Conservation (phyloP, 2,797 vertebrate species). For the Danio jaintianensis region DNA sequence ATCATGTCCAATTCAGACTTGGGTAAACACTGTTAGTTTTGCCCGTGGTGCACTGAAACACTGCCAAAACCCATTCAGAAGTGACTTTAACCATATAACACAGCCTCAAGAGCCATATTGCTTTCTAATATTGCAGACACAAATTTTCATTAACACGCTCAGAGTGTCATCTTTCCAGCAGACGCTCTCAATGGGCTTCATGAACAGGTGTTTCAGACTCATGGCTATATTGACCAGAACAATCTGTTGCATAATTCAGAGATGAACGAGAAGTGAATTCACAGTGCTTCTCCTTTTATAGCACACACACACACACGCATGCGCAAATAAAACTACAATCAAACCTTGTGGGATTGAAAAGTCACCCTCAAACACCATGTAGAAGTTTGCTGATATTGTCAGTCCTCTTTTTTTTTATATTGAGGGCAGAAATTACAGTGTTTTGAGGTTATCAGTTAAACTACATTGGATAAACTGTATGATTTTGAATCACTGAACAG, state of each 20-base stretch:
- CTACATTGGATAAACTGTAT: too few species aligned
- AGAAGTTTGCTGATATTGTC: too few species aligned
- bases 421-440: too few species aligned
- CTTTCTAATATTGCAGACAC: not conserved
- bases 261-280: not conserved
- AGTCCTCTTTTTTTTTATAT: too few species aligned
- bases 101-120: not conserved
- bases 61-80: not conserved
- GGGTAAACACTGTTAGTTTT: not conserved
- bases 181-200: not conserved
- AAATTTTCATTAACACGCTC: not conserved
- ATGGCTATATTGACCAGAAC: not conserved
- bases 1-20: not conserved
- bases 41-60: not conserved
- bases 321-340: constrained; percentile 36
- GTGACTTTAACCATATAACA: not conserved
- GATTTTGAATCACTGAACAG: too few species aligned
- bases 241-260: not conserved
- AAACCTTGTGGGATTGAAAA: constrained; percentile 9
- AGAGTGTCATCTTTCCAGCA: not conserved
- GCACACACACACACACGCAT: not conserved
- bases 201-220: not conserved
- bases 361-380: too few species aligned
- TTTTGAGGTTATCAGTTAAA: too few species aligned
- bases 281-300: not conserved